These are phyloP conservation scores for Muscina levida DNA, from an alignment of 2,888 invertebrate genomes.

Conservation along the genomic window DNA sequence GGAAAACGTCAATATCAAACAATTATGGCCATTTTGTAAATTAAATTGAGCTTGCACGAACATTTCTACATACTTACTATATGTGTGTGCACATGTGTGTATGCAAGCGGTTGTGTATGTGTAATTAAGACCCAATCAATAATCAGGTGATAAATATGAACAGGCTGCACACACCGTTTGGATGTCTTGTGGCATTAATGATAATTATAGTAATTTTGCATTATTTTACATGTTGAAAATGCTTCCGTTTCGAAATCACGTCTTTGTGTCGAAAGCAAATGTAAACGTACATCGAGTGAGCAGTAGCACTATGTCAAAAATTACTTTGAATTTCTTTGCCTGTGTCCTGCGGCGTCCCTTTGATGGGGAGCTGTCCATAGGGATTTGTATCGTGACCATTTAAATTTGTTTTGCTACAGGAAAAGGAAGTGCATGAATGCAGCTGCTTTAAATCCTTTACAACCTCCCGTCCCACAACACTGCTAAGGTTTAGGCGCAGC, in stretches of 20 bases:
- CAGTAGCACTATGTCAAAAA: neutral
- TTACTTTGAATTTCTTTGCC: neutral
- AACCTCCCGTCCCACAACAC: neutral
- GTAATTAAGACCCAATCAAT: constrained; percentile 25
- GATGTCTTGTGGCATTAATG: constrained; percentile 9
- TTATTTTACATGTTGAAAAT: neutral
- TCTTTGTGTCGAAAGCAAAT: neutral
- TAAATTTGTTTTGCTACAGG: constrained; percentile 49
- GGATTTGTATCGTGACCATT: constrained; percentile 41
- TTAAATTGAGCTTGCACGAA: constrained; percentile 25
- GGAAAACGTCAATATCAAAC: constrained; percentile 11
- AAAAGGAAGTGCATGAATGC: constrained; percentile 56
- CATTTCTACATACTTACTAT: neutral
- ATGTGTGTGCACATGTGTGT: neutral
- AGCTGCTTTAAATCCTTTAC: constrained; percentile 42
- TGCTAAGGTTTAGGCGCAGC: neutral
- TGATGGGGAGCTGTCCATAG: neutral
- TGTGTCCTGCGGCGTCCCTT: neutral
- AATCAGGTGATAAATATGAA: constrained; percentile 28
- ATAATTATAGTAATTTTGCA: constrained; percentile 26
- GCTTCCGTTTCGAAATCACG: constrained; percentile 1
- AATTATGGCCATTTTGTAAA: constrained; percentile 37
- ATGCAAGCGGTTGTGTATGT: neutral
- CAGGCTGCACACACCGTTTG: neutral
- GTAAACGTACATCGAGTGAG: no score